Base-by-base conservation (phyloP, 2,113 vertebrate genomes). In the Heterotis niloticus region DNA sequence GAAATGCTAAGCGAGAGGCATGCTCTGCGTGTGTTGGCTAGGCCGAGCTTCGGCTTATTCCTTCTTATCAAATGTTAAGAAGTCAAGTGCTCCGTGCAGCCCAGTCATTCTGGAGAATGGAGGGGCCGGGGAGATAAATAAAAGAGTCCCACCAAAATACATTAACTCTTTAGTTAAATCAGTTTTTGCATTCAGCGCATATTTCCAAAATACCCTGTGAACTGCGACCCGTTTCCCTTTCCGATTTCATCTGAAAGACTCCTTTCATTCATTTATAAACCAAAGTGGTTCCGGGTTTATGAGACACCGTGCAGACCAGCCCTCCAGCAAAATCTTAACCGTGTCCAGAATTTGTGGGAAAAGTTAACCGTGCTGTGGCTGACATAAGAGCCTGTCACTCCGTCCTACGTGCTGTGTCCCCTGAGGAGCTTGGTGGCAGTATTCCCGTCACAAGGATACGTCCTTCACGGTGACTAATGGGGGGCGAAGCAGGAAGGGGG, bases 1-100 rank as follows among this genome's bases (percentile, higher is more conserved):
- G 78, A 75, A 80, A 66, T 20, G 29, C 44, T 79, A 64, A 60
- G 17, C 54, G 29, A 64, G 64, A n/a, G 60, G 16, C 54, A 59
- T 59, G 7, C 57, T 28, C n/a, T n/a, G n/a, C n/a, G n/a, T n/a
- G n/a, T n/a, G n/a, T n/a, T n/a, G n/a, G n/a, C n/a, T n/a, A n/a
- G n/a, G 26, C 26, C 24, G 26, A 62, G 26, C 26, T 28, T 51
- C 26, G 52, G 52, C 26, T 73, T 59, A 57, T 16, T n/a, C 71
- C 71, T 57, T 74, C 17, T 67, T 52, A 56, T n/a, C 26, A 44
- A 44, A 12, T 5, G 12, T 20, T 28, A 5, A 51, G 29, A 71
- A 44, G 68, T 9, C 68, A 52, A 12, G n/a, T 74, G n/a, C 54
- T 23, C 54, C 11, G 54, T 56, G 20, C 44, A 73, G n/a, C 34